Percentiles rank a stretch among this genome's conserved stretches.
phyloP scores from a whole-genome alignment of 2,113 vertebrate species.

The Gnathonemus longibarbis region DNA sequence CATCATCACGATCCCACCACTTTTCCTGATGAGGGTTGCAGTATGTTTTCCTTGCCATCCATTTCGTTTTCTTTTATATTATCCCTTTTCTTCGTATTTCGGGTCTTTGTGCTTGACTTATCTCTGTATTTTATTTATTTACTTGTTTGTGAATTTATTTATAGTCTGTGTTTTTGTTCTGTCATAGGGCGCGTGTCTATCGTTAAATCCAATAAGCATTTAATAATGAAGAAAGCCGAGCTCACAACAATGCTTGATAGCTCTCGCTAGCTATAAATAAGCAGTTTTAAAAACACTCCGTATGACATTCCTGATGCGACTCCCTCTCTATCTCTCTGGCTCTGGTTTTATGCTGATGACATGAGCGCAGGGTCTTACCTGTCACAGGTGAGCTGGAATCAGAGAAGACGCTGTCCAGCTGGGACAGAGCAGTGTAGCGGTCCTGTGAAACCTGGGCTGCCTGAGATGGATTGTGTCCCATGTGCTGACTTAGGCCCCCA shows the following conservation, averaged over 20 bases:
- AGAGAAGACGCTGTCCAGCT: constrained; percentile 60
- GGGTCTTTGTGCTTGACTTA: background rate
- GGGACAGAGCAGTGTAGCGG: constrained; percentile 63
- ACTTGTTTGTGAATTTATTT: background rate
- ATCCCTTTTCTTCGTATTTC: background rate
- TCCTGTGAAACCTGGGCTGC: constrained; percentile 45
- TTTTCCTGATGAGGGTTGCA: background rate
- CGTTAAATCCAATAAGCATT: background rate
- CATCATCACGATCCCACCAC: background rate
- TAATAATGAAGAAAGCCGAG: background rate
- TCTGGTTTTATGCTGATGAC: background rate
- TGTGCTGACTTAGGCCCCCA: constrained; percentile 52
- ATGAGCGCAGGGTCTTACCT: constrained; percentile 39
- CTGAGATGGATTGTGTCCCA: constrained; percentile 32
- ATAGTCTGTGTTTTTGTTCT: background rate
- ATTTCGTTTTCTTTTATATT: background rate
- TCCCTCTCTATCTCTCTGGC: background rate
- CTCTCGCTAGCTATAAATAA: background rate
- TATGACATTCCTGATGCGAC: background rate
- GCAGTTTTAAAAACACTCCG: background rate
- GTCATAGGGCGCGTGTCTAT: background rate
- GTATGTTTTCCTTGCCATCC: background rate
- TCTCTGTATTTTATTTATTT: background rate
- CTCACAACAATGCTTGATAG: background rate
- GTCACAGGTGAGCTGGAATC: constrained; percentile 43